A percentile compares a stretch with the other conserved stretches of the same genome.
Conservation (phyloP, 1,140 invertebrate species). For the Leptinotarsa texana region DNA sequence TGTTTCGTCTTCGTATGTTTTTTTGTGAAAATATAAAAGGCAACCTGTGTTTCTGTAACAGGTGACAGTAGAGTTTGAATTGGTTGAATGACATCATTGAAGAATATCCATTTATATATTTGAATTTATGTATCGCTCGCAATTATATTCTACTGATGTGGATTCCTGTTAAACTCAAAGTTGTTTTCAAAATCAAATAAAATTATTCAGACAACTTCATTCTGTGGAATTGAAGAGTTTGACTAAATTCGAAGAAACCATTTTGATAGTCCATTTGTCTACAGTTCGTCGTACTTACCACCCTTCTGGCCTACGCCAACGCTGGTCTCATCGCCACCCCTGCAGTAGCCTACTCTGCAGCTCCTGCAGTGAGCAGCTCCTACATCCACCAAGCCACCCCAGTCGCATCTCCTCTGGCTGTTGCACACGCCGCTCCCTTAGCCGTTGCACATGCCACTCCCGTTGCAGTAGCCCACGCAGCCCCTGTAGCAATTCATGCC, state of each 20-base stretch:
- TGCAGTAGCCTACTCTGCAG: conserved; percentile 45
- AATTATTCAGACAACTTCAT: not conserved
- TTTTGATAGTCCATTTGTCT: not conserved
- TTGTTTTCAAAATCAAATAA: not conserved
- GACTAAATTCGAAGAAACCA: not conserved
- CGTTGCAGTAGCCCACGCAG: conserved; percentile 32
- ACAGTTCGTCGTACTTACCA: conserved; percentile 40
- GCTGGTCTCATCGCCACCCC: conserved; percentile 53
- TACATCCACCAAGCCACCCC: conserved; percentile 36
- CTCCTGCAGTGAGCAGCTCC: conserved; percentile 38
- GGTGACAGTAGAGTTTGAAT: no score
- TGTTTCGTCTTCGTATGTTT: no score
- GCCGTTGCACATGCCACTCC: conserved; percentile 23
- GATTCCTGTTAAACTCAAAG: no score
- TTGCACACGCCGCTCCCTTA: conserved; percentile 24
- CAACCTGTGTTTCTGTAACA: no score
- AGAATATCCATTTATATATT: no score
- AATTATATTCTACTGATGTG: no score
- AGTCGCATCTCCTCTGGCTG: conserved; percentile 2
- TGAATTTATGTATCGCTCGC: no score
- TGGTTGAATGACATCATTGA: no score
- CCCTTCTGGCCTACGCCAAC: conserved; percentile 57
- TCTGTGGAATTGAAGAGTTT: not conserved
- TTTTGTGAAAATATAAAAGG: no score
- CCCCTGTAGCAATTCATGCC: conserved; percentile 58